Evolutionary conservation across 2,888 invertebrate genomes (phyloP).

Genomic region (Meiosimyza decipiens): DNA sequence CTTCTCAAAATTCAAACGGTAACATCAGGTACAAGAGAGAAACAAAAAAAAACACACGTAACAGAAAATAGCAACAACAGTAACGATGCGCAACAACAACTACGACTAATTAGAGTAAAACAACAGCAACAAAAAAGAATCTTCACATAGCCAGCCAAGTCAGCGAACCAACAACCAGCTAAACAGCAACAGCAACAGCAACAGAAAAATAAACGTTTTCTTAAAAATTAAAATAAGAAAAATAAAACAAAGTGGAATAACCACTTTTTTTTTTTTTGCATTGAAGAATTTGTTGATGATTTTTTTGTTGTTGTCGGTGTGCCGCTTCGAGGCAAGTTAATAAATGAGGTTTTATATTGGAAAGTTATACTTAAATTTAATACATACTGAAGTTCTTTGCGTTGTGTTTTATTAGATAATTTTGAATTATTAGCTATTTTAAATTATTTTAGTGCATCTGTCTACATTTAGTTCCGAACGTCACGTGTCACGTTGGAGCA

Average conservation of each 20-base stretch:
- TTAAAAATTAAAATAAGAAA: neutral
- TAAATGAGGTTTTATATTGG: conserved; percentile 14
- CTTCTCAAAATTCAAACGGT: conserved; percentile 8
- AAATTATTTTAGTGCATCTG: too few species aligned
- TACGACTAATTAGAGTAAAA: conserved; percentile 23
- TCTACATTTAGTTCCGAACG: too few species aligned
- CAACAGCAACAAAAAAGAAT: conserved; percentile 16
- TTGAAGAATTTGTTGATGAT: conserved; percentile 5
- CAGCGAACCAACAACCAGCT: too few species aligned
- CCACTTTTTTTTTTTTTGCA: conserved; percentile 11
- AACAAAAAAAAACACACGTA: neutral
- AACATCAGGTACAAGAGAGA: neutral
- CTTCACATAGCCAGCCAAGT: neutral
- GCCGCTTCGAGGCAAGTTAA: neutral
- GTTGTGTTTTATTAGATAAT: too few species aligned
- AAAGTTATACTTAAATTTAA: neutral
- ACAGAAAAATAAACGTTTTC: too few species aligned
- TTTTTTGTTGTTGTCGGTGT: too few species aligned
- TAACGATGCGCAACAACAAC: conserved; percentile 1
- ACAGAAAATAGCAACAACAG: too few species aligned
- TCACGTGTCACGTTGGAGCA: too few species aligned
- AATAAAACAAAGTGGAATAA: conserved; percentile 2
- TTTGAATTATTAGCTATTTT: too few species aligned
- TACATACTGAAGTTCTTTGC: too few species aligned
- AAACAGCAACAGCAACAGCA: too few species aligned